Evolutionary conservation across 1,140 invertebrate species (phyloP).

Genomic region (Ericerus pela): DNA sequence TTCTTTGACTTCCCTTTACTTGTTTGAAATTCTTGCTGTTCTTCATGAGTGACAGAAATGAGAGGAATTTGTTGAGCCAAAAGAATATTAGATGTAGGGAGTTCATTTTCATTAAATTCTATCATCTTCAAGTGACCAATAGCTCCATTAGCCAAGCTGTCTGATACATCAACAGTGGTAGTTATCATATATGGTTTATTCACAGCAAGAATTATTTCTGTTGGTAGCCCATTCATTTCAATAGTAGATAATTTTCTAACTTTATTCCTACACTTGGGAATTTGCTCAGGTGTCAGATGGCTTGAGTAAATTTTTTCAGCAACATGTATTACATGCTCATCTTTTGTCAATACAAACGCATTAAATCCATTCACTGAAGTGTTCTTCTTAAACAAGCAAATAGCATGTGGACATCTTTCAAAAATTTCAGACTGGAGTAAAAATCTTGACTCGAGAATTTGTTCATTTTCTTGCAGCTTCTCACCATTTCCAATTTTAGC

Average conservation of each 20-base stretch:
- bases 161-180: not conserved
- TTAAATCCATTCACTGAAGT: not conserved
- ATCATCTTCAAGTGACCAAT: too few relatives aligned
- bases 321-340: not conserved
- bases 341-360: not conserved
- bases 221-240: slow-evolving; percentile 2
- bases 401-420: not conserved
- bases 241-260: not conserved
- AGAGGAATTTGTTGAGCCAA: too few relatives aligned
- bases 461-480: not conserved
- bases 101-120: too few relatives aligned
- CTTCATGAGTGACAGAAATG: too few relatives aligned
- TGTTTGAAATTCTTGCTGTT: too few relatives aligned
- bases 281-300: not conserved
- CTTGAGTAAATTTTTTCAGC: not conserved
- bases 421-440: not conserved
- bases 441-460: slow-evolving; percentile 3
- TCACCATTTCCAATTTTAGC: slow-evolving; percentile 7
- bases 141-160: slow-evolving; percentile 8
- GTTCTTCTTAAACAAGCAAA: not conserved
- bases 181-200: not conserved
- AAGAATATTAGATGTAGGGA: too few relatives aligned
- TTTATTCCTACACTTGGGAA: not conserved
- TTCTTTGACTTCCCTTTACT: too few relatives aligned
- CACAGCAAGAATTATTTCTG: not conserved